Percentiles rank a stretch among this genome's conserved stretches.
Evolutionary conservation across 2,113 vertebrate genomes (phyloP).

Genomic region (Tychaedon coryphoeus): DNA sequence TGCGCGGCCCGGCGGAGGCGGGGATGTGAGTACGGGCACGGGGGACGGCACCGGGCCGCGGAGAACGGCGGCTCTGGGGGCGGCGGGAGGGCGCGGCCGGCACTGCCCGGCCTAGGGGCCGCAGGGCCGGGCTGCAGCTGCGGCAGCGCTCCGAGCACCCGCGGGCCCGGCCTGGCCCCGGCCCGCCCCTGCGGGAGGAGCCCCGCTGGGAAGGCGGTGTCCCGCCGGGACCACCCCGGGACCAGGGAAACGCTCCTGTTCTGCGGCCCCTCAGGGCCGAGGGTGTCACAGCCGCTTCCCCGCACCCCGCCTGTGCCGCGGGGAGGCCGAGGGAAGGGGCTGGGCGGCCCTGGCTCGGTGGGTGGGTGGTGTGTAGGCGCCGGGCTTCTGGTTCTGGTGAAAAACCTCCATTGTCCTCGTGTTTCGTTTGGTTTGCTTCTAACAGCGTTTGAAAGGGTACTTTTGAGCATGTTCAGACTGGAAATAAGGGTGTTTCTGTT

Average conservation of each 20-base stretch:
- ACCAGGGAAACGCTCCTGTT: fast-evolving
- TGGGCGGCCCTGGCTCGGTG: fast-evolving
- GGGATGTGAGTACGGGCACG: not conserved
- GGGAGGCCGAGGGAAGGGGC: not conserved
- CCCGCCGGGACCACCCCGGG: fast-evolving
- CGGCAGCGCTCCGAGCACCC: too few relatives aligned
- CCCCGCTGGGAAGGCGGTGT: not conserved
- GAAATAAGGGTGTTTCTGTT: not conserved
- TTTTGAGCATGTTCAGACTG: not conserved
- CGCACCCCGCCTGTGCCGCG: fast-evolving
- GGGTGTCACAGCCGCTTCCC: fast-evolving
- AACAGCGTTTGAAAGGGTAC: not conserved
- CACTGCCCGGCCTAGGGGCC: not conserved
- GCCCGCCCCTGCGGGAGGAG: not conserved
- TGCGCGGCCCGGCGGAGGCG: not conserved
- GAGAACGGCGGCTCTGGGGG: not conserved
- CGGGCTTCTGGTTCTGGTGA: not conserved
- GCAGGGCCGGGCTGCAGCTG: too few relatives aligned
- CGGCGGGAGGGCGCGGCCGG: not conserved
- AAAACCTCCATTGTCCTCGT: not conserved
- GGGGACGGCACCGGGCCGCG: not conserved
- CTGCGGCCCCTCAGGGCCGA: fast-evolving
- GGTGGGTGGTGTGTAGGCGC: not conserved
- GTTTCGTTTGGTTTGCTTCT: not conserved
- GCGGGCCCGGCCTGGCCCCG: not conserved